phyloP scores from a whole-genome alignment of 2,888 invertebrate species.

The Charanyca ferruginea region DNA sequence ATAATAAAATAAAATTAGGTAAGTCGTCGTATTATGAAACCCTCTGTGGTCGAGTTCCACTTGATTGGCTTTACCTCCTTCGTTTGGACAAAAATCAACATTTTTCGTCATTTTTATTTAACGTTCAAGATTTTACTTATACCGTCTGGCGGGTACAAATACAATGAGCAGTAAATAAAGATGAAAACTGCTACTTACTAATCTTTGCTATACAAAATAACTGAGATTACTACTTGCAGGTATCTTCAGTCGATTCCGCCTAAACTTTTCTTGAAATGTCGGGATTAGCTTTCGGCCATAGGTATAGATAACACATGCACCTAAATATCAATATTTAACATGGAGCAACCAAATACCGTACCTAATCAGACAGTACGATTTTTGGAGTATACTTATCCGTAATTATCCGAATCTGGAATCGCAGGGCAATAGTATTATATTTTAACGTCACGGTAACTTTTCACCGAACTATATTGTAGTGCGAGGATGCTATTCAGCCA shows the following conservation, averaged over 20 bases:
- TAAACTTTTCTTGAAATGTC: too few relatives aligned
- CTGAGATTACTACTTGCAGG: not conserved
- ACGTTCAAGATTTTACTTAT: not conserved
- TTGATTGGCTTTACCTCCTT: constrained; percentile 38
- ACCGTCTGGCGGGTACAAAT: not conserved
- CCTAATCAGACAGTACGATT: not conserved
- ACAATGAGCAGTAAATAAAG: not conserved
- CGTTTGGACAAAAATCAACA: constrained; percentile 37
- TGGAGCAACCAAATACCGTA: too few relatives aligned
- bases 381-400: not conserved
- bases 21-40: constrained; percentile 38
- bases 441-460: not conserved
- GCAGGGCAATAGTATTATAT: not conserved
- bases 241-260: not conserved
- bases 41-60: constrained; percentile 32
- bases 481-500: too few relatives aligned
- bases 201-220: too few relatives aligned
- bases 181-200: not conserved
- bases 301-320: rapidly evolving
- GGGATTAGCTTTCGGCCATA: not conserved
- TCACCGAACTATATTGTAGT: too few relatives aligned
- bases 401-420: not conserved
- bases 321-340: too few relatives aligned
- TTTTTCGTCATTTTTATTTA: not conserved
- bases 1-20: constrained; percentile 27